A percentile compares a stretch with the other conserved stretches of the same genome.
phyloP scores from a whole-genome alignment of 2,113 vertebrate species.

The Menura novaehollandiae region DNA sequence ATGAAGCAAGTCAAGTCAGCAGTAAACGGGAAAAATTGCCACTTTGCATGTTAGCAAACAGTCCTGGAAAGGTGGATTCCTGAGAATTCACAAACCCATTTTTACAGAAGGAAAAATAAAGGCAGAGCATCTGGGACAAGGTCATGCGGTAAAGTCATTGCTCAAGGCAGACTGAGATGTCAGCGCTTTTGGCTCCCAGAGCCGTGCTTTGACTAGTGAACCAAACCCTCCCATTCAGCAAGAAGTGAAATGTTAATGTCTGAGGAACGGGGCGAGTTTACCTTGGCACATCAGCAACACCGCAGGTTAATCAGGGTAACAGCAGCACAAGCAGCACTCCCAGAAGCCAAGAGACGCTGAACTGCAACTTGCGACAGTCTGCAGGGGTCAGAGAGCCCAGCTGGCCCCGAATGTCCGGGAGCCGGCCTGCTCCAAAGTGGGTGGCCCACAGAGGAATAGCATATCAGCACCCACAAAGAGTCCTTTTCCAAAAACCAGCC shows the following conservation, averaged over 20 bases:
- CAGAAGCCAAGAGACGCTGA: neutral
- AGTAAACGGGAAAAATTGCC: neutral
- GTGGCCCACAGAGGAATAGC: neutral
- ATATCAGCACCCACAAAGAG: neutral
- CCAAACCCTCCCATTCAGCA: conserved; percentile 15
- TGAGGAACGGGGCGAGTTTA: neutral
- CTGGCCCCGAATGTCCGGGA: neutral
- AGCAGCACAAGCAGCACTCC: neutral
- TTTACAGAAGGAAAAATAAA: neutral
- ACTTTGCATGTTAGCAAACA: neutral
- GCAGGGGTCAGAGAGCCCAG: neutral
- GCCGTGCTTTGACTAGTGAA: neutral
- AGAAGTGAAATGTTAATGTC: neutral
- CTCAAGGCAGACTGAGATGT: conserved; percentile 5
- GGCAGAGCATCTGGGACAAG: conserved; percentile 18
- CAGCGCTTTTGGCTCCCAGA: conserved; percentile 32
- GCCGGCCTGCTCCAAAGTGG: neutral
- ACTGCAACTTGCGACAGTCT: neutral
- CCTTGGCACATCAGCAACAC: neutral
- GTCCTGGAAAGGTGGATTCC: neutral
- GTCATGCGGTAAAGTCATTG: neutral
- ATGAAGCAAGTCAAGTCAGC: neutral
- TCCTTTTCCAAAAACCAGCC: neutral
- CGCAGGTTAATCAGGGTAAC: neutral
- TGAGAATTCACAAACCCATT: neutral